Evolutionary conservation across 1,140 invertebrate genomes (phyloP).

Genomic region (Arctopsyche grandis): DNA sequence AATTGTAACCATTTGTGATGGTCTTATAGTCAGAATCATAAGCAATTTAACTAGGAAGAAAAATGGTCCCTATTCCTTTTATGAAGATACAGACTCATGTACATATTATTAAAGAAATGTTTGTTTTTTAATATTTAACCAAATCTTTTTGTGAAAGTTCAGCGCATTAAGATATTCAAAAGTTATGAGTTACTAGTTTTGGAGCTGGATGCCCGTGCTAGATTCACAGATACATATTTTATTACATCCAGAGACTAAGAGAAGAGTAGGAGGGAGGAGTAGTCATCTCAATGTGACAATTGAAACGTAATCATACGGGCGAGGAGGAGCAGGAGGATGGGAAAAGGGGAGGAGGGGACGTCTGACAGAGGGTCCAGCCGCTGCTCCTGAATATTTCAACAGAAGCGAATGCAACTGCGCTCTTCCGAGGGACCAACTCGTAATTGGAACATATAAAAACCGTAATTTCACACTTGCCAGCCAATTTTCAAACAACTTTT

Average conservation of each 20-base stretch:
- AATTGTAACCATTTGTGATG: too few relatives aligned
- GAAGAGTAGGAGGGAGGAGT: neutral
- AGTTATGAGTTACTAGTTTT: too few relatives aligned
- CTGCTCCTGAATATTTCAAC: constrained; percentile 9
- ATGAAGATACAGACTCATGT: too few relatives aligned
- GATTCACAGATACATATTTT: constrained; percentile 17
- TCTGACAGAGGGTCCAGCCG: neutral
- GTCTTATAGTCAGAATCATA: too few relatives aligned
- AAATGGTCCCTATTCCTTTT: too few relatives aligned
- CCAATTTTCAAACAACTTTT: neutral
- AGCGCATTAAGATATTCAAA: too few relatives aligned
- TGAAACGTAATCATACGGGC: constrained; percentile 11
- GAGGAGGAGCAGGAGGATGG: neutral
- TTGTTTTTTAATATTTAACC: too few relatives aligned
- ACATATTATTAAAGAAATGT: too few relatives aligned
- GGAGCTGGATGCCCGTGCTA: neutral
- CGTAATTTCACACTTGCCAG: neutral
- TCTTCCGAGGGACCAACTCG: neutral
- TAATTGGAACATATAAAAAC: constrained; percentile 17
- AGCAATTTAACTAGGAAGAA: too few relatives aligned
- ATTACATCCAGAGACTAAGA: neutral
- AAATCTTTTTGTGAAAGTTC: too few relatives aligned
- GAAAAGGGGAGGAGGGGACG: neutral
- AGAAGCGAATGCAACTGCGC: constrained; percentile 12
- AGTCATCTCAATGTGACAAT: neutral